Conservation (phyloP, 2,113 vertebrate species). For the Thomomys bottae region DNA sequence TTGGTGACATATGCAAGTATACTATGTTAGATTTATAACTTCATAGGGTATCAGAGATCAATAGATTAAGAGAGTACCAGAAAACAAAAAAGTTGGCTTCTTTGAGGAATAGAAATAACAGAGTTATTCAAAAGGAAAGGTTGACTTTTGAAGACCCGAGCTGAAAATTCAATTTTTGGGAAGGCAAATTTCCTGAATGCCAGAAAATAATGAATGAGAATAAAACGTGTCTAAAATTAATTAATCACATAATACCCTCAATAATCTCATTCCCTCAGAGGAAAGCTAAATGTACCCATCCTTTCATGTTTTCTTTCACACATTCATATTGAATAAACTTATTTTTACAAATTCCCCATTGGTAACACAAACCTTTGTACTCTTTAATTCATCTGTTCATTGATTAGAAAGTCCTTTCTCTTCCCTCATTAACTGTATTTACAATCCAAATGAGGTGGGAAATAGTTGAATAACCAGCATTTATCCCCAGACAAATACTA, state of each 20-base stretch:
- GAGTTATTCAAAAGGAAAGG: neutral
- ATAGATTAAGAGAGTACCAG: neutral
- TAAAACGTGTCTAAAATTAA: constrained; percentile 16
- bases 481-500: constrained; percentile 28
- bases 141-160: neutral
- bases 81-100: neutral
- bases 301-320: neutral
- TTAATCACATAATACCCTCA: neutral
- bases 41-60: neutral
- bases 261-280: neutral
- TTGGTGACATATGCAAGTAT: neutral
- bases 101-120: neutral
- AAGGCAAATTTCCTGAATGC: neutral
- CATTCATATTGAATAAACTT: neutral
- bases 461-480: constrained; percentile 31
- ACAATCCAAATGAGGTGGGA: constrained; percentile 25
- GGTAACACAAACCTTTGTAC: neutral
- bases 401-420: constrained; percentile 43
- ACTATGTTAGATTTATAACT: neutral
- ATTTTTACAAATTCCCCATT: neutral
- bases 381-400: constrained; percentile 1
- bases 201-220: neutral
- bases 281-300: neutral
- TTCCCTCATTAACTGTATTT: constrained; percentile 5
- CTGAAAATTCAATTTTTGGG: neutral